These are phyloP conservation scores for Pseudachorutes palmiensis DNA, from an alignment of 1,140 invertebrate species.

Conservation along the genomic window DNA sequence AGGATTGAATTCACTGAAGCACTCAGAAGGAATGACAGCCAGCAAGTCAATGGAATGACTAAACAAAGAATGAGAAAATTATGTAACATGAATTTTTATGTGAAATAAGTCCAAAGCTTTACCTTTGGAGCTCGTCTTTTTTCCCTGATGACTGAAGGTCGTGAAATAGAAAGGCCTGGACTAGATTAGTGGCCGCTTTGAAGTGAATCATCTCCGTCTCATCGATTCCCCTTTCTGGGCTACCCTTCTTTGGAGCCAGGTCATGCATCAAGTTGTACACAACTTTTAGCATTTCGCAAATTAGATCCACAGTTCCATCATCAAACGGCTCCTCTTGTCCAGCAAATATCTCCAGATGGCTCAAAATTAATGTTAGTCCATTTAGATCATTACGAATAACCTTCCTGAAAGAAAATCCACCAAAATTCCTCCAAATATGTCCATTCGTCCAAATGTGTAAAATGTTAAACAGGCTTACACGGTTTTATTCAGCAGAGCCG, in stretches of 20 bases:
- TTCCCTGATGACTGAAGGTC: conserved; percentile 53
- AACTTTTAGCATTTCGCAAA: conserved; percentile 77
- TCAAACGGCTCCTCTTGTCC: conserved; percentile 43
- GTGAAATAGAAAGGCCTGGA: conserved; percentile 53
- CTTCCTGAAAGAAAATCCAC: conserved; percentile 52
- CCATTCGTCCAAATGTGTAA: conserved; percentile 17
- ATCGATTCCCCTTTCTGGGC: conserved; percentile 40
- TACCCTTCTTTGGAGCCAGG: conserved; percentile 46
- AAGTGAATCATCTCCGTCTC: conserved; percentile 64
- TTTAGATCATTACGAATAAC: conserved; percentile 69
- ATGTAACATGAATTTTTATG: conserved; percentile 18
- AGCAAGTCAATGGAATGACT: conserved; percentile 55
- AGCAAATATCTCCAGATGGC: conserved; percentile 66
- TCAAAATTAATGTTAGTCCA: conserved; percentile 68
- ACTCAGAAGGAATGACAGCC: conserved; percentile 49
- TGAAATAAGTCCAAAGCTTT: conserved; percentile 44
- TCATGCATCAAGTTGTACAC: conserved; percentile 72
- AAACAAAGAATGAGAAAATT: too few species aligned
- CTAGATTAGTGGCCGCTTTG: conserved; percentile 41
- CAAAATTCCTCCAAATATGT: conserved; percentile 8
- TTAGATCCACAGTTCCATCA: conserved; percentile 50
- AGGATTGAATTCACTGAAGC: conserved; percentile 50
- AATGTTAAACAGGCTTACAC: conserved; percentile 41
- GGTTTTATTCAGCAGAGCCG: conserved; percentile 63
- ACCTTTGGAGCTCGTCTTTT: conserved; percentile 62